Conservation (phyloP, 1,140 invertebrate genomes). For the Battus philenor region DNA sequence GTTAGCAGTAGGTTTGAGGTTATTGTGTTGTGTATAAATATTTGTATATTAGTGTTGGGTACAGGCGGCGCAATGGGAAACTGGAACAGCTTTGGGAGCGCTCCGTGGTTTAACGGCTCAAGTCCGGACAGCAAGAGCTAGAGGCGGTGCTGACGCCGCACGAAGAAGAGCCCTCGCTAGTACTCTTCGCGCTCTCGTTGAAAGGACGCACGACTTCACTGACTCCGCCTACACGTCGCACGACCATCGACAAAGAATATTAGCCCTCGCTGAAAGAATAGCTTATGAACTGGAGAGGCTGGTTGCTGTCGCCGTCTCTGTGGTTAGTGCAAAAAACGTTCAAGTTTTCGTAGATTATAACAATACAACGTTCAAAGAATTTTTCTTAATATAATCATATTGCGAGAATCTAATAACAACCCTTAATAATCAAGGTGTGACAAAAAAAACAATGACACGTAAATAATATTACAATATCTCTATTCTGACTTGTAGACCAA, state of each 20-base stretch:
- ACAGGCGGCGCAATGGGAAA: slow-evolving; percentile 64
- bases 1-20: background rate
- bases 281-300: slow-evolving; percentile 92
- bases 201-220: slow-evolving; percentile 98
- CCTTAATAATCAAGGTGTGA: no score
- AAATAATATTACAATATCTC: no score
- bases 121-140: slow-evolving; percentile 52
- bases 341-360: no score
- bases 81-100: slow-evolving; percentile 67
- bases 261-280: slow-evolving; percentile 91
- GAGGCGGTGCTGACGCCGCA: slow-evolving; percentile 75
- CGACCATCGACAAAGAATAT: slow-evolving; percentile 96
- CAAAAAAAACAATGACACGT: no score
- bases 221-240: slow-evolving; percentile 99
- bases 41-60: background rate
- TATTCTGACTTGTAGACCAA: no score
- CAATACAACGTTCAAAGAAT: no score
- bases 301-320: slow-evolving; percentile 87
- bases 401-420: no score
- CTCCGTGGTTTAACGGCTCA: slow-evolving; percentile 66
- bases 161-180: slow-evolving; percentile 85
- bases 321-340: slow-evolving; percentile 82
- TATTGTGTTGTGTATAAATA: background rate
- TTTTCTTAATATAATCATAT: no score
- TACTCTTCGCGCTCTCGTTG: slow-evolving; percentile 93